Percentiles rank a stretch among this genome's conserved stretches.
Conservation (phyloP, 1,140 invertebrate species). For the Anoplolepis gracilipes region DNA sequence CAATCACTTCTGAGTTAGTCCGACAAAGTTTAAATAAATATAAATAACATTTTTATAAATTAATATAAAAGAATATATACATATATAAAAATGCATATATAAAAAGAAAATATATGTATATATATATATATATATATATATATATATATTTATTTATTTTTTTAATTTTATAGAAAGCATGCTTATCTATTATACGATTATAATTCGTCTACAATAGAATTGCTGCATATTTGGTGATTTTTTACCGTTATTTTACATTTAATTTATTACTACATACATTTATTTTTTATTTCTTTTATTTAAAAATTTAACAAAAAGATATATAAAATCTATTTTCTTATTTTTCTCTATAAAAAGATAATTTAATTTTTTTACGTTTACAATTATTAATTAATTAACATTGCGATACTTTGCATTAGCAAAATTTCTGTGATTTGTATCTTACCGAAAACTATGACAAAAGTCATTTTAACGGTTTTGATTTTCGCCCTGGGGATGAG, state of each 20-base stretch:
- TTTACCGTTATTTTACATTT: not conserved
- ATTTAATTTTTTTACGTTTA: not conserved
- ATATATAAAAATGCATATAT: not conserved
- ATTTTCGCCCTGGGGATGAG: slow-evolving; percentile 97
- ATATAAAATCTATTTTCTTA: not conserved
- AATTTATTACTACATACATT: not conserved
- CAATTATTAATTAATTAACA: not conserved
- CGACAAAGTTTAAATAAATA: not conserved
- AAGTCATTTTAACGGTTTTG: slow-evolving; percentile 99
- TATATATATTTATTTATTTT: too few species aligned
- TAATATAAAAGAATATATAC: not conserved
- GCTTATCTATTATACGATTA: not conserved
- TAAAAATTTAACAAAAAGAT: not conserved
- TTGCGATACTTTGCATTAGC: not conserved
- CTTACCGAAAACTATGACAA: slow-evolving; percentile 97
- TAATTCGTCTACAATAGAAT: not conserved
- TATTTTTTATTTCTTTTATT: not conserved
- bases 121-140: too few species aligned
- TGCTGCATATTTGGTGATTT: not conserved
- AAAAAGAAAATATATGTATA: too few species aligned
- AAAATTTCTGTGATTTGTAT: slow-evolving; percentile 42
- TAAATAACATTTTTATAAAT: not conserved
- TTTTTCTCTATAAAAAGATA: not conserved
- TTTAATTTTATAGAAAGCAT: not conserved
- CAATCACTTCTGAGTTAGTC: not conserved